A percentile compares a stretch with the other conserved stretches of the same genome.
These are phyloP conservation scores for Drusus annulatus DNA, from an alignment of 1,140 invertebrate genomes.

Conservation along the genomic window DNA sequence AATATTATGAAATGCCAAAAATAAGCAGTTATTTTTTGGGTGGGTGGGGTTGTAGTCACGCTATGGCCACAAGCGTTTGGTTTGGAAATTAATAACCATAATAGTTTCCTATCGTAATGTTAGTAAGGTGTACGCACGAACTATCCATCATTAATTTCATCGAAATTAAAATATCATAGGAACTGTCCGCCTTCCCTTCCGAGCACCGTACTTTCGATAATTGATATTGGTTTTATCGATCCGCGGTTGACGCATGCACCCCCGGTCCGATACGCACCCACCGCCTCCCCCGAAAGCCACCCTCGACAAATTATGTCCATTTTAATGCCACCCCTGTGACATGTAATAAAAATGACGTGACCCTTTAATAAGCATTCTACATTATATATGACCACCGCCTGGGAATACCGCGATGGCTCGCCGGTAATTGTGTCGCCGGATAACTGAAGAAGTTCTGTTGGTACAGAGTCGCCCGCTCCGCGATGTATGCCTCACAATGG, in stretches of 20 bases:
- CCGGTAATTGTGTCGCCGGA: constrained; percentile 12
- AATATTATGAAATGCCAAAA: too few species aligned
- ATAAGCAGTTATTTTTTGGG: too few species aligned
- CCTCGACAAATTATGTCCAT: constrained; percentile 53
- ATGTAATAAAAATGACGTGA: constrained; percentile 55
- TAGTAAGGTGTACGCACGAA: too few species aligned
- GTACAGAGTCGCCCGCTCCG: background rate
- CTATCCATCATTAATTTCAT: too few species aligned
- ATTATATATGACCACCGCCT: constrained; percentile 29
- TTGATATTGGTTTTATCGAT: constrained; percentile 56
- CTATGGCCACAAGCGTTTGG: too few species aligned
- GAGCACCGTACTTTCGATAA: constrained; percentile 44
- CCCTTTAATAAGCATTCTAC: constrained; percentile 55
- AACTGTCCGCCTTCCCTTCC: constrained; percentile 7
- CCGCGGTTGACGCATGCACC: constrained; percentile 42
- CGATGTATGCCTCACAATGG: constrained; percentile 4
- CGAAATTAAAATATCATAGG: background rate
- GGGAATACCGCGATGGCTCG: constrained; percentile 19
- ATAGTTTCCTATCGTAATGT: too few species aligned
- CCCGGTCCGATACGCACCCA: background rate
- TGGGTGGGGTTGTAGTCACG: too few species aligned
- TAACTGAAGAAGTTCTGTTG: constrained; percentile 17
- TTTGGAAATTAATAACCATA: too few species aligned
- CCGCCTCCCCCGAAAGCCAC: background rate
- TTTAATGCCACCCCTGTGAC: constrained; percentile 47